Evolutionary conservation across 2,888 invertebrate species (phyloP), one percentile per base, ranked within the genome.

Genomic region (Hemicrepidius hirtus): DNA sequence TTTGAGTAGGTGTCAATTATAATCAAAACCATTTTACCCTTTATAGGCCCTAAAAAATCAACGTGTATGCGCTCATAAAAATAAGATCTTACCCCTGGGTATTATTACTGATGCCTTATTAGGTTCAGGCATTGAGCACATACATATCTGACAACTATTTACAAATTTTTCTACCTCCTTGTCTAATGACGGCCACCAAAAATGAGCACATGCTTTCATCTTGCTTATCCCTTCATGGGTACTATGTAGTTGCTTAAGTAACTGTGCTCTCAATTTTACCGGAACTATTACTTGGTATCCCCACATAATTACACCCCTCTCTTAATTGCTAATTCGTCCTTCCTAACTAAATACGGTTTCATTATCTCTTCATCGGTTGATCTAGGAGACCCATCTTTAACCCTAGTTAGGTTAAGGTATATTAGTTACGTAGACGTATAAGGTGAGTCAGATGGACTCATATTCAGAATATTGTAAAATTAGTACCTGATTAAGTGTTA

Each of bases 121-220:
- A 6, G 32, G 32, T 32, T 32, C 32, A 6, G 32, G 32, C 9
- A 4, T 32, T 32, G 32, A 32, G 9, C 5, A 32, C 4, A 6
- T 6, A 32, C 32, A 32, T 6, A 32, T 9, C 32, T 9, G 4
- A 32, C 32, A 32, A 32, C 9, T 32, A 9, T 32, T 32, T 7
- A 77, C 32, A 4, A 6, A 6, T 9, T 9, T 4, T 74, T 80
- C 81, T 16, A 83, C 82, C 18, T 82, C 80, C 0, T 71, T 37
- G 55, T 82, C 78, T 21, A 82, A 68, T 10, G 60, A 68, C 4
- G 82, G 80, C 80, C 79, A 82, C 74, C 75, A 83, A 60, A 80
- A 80, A 66, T 77, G 77, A 20, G 79, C 74, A 49, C 79, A 67
- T 2, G 78, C 67, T 74, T 82, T 83, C 78, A 80, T 80, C 74